phyloP scores from a whole-genome alignment of 2,797 vertebrate species.

The Malacoctenus gilli region DNA sequence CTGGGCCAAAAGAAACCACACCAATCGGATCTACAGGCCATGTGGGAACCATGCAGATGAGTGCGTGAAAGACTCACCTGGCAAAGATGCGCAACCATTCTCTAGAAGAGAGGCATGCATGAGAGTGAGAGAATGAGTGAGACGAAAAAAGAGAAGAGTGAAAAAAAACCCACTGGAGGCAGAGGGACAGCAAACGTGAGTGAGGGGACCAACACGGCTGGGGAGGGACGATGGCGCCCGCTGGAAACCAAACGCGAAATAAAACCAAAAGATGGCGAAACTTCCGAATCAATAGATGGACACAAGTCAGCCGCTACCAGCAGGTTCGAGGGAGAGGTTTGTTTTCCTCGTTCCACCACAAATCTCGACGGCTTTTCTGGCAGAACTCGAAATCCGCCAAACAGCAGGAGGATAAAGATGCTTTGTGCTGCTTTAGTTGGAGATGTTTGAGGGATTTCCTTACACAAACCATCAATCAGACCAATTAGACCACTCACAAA shows the following conservation, averaged over 20 bases:
- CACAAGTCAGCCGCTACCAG: constrained; percentile 57
- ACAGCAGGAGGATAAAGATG: constrained; percentile 14
- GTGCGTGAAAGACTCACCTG: constrained; percentile 92
- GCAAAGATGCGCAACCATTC: constrained; percentile 98
- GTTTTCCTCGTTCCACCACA: no score
- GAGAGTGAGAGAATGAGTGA: constrained; percentile 93
- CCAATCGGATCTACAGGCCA: constrained; percentile 16
- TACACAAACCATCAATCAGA: constrained; percentile 12
- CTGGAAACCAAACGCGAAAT: constrained; percentile 46
- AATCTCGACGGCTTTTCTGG: not conserved
- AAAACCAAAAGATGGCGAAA: constrained; percentile 31
- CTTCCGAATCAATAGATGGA: constrained; percentile 61
- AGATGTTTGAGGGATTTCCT: not conserved
- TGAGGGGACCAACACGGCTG: constrained; percentile 61
- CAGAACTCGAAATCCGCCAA: constrained; percentile 14
- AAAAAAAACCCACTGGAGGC: constrained; percentile 62
- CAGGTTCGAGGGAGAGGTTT: constrained; percentile 7
- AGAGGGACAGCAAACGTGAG: constrained; percentile 61
- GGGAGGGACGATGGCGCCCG: constrained; percentile 41
- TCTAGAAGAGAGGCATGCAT: constrained; percentile 98
- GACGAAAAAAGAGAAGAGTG: constrained; percentile 80
- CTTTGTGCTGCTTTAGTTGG: constrained; percentile 17
- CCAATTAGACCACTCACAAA: constrained; percentile 1
- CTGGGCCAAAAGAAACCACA: constrained; percentile 14
- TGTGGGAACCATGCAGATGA: constrained; percentile 73